These are phyloP conservation scores for Pseudoips prasinana DNA, from an alignment of 2,888 invertebrate species.

Conservation along the genomic window DNA sequence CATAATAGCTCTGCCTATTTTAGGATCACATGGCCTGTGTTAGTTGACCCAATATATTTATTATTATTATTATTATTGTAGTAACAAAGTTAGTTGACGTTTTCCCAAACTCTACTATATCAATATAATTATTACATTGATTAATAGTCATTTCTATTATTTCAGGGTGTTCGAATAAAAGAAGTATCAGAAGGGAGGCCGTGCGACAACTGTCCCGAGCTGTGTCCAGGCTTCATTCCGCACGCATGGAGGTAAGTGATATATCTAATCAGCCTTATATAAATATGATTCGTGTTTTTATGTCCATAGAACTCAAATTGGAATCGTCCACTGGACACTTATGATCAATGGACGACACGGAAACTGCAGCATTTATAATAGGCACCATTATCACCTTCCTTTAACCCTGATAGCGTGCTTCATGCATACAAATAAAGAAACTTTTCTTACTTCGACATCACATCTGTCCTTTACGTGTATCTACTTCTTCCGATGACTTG, in stretches of 20 bases:
- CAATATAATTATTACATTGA: no score
- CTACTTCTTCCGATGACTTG: slow-evolving; percentile 7
- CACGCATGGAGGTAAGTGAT: slow-evolving; percentile 93
- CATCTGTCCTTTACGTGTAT: slow-evolving; percentile 21
- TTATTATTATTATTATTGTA: no score
- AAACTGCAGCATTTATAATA: slow-evolving; percentile 10
- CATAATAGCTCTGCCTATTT: no score
- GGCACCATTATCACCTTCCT: slow-evolving; percentile 17
- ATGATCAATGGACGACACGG: slow-evolving; percentile 15
- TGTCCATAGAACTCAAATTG: background rate
- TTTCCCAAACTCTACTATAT: no score
- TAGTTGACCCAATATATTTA: no score
- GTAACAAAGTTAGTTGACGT: no score
- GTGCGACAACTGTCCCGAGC: slow-evolving; percentile 91
- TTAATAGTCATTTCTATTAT: slow-evolving; percentile 35
- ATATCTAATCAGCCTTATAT: no score
- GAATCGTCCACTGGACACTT: no score
- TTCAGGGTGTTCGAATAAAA: slow-evolving; percentile 92
- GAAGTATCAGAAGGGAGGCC: slow-evolving; percentile 94
- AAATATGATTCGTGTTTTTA: no score
- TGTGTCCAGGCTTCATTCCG: slow-evolving; percentile 91
- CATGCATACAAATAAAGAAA: slow-evolving; percentile 30
- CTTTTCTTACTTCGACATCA: slow-evolving; percentile 11
- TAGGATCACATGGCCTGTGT: no score
- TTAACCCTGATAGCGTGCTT: slow-evolving; percentile 9